Evolutionary conservation across 2,113 vertebrate species (phyloP).

Genomic region (Tragelaphus imberbis): DNA sequence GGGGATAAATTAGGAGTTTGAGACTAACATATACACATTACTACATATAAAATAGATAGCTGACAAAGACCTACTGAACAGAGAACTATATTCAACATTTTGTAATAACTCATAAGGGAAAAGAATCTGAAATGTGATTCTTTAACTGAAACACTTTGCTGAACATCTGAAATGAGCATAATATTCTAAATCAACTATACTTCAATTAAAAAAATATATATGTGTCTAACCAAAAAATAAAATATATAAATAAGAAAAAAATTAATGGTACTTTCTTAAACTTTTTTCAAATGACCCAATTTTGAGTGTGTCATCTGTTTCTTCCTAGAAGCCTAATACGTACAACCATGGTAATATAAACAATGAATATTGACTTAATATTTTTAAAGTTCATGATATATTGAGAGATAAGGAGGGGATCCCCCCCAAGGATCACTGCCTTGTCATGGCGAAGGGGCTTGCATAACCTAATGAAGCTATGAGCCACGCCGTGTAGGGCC

Average conservation of each 20-base stretch:
- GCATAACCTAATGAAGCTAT: not conserved
- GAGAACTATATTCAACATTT: not conserved
- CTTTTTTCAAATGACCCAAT: not conserved
- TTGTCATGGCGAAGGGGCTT: not conserved
- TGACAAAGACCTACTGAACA: not conserved
- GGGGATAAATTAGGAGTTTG: not conserved
- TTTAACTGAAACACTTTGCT: not conserved
- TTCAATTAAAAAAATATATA: not conserved
- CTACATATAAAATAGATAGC: not conserved
- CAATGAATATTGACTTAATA: not conserved
- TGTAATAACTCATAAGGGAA: not conserved
- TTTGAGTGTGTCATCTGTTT: constrained; percentile 23
- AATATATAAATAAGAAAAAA: not conserved
- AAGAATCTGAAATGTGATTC: not conserved
- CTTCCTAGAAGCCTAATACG: not conserved
- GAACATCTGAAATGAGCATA: not conserved
- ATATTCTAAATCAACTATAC: not conserved
- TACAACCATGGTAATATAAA: not conserved
- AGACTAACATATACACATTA: not conserved
- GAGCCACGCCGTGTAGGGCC: not conserved
- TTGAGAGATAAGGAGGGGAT: not conserved
- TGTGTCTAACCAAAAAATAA: not conserved
- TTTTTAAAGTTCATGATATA: not conserved
- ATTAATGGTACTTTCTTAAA: not conserved
- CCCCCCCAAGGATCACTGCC: not conserved